These are phyloP conservation scores for Acheta domesticus DNA, from an alignment of 2,888 invertebrate species.

Conservation along the genomic window DNA sequence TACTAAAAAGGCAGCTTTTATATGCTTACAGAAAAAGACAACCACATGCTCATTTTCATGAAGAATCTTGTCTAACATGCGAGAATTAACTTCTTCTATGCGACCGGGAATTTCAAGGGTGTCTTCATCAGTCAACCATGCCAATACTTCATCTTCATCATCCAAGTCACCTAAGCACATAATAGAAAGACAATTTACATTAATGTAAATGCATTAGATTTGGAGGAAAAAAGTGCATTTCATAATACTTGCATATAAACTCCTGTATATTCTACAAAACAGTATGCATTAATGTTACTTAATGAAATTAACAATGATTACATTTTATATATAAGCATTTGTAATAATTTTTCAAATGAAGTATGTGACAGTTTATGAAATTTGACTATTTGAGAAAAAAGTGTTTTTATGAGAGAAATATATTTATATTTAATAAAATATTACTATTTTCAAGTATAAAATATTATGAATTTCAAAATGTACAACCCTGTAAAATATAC, in stretches of 20 bases:
- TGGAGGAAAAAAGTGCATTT: background rate
- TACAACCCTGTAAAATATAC: too few relatives aligned
- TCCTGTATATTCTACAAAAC: too few relatives aligned
- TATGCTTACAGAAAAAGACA: slow-evolving; percentile 86
- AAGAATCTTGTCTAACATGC: slow-evolving; percentile 86
- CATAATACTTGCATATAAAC: too few relatives aligned
- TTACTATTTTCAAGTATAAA: too few relatives aligned
- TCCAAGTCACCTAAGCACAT: slow-evolving; percentile 69
- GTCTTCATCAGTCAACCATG: slow-evolving; percentile 88
- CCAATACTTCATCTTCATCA: slow-evolving; percentile 86
- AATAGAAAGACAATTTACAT: background rate
- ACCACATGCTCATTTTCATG: slow-evolving; percentile 85
- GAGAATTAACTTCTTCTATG: slow-evolving; percentile 87
- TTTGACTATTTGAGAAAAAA: slow-evolving; percentile 21
- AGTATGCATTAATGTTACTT: too few relatives aligned
- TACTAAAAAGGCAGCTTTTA: background rate
- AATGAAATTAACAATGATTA: too few relatives aligned
- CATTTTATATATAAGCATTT: too few relatives aligned
- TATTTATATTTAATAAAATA: too few relatives aligned
- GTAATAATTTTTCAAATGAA: background rate
- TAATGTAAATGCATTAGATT: too few relatives aligned
- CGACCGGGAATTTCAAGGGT: slow-evolving; percentile 87
- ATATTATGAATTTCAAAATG: too few relatives aligned
- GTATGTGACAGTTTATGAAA: background rate
- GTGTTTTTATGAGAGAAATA: background rate